Percentiles rank a stretch among this genome's conserved stretches.
Conservation (phyloP, 2,888 invertebrate genomes). For the Polymixis lichenea region DNA sequence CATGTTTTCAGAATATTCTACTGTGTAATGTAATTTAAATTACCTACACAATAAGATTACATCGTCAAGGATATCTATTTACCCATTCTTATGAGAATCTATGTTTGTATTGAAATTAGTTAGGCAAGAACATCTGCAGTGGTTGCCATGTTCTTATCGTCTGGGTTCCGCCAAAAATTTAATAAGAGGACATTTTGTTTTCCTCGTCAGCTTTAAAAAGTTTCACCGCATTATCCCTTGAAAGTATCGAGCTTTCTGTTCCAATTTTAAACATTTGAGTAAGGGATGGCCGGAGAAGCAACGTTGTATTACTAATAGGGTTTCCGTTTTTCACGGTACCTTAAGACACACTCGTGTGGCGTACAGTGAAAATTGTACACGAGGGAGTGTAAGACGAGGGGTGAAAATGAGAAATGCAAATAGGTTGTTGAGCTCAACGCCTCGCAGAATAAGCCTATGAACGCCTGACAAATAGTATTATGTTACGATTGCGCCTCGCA, state of each 20-base stretch:
- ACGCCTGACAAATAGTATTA: conserved; percentile 85
- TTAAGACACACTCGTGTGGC: conserved; percentile 75
- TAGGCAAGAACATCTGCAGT: conserved; percentile 52
- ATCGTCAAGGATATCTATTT: conserved; percentile 59
- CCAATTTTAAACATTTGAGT: conserved; percentile 30
- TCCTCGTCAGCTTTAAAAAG: conserved; percentile 8
- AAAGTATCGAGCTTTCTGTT: conserved; percentile 22
- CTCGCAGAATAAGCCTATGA: conserved; percentile 83
- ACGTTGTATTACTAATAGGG: conserved; percentile 61
- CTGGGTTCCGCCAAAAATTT: conserved; percentile 51
- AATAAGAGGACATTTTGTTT: background rate
- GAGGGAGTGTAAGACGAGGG: conserved; percentile 81
- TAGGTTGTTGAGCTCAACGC: conserved; percentile 83
- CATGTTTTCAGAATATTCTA: conserved; percentile 29
- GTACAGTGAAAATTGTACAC: conserved; percentile 83
- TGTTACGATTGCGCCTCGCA: conserved; percentile 76
- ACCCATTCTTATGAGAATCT: conserved; percentile 35
- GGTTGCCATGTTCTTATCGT: conserved; percentile 30
- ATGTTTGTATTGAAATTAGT: conserved; percentile 58
- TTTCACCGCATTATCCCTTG: conserved; percentile 18
- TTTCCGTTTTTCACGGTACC: conserved; percentile 65
- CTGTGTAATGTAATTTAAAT: conserved; percentile 22
- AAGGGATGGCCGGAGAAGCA: conserved; percentile 25
- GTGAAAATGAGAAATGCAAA: conserved; percentile 89
- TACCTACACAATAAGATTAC: conserved; percentile 38